phyloP scores from a whole-genome alignment of 1,140 invertebrate genomes.

The Drosophila oshimai region DNA sequence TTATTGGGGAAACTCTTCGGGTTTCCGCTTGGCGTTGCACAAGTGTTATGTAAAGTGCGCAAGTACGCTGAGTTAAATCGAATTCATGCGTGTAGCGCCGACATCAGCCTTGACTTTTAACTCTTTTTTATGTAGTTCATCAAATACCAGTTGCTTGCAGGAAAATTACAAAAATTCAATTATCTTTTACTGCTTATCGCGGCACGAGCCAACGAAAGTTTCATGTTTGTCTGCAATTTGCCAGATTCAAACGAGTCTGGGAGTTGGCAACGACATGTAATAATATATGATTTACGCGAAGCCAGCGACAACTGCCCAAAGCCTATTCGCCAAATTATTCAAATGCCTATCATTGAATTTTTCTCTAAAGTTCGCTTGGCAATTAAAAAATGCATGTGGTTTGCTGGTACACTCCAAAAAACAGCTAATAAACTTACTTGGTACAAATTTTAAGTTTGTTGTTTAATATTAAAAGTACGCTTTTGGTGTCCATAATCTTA shows the following conservation, averaged over 20 bases:
- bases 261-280: constrained; percentile 17
- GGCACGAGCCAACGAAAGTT: constrained; percentile 62
- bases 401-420: not conserved
- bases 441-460: no score
- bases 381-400: constrained; percentile 22
- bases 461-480: not conserved
- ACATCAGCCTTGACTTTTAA: constrained; percentile 53
- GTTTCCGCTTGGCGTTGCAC: constrained; percentile 57
- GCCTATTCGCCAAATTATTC: constrained; percentile 19
- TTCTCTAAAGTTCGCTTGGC: not conserved
- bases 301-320: constrained; percentile 10
- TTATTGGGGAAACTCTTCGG: constrained; percentile 29
- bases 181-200: constrained; percentile 40
- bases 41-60: constrained; percentile 53
- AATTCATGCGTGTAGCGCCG: constrained; percentile 19
- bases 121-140: constrained; percentile 53
- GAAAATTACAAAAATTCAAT: constrained; percentile 52
- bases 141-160: constrained; percentile 18
- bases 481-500: no score
- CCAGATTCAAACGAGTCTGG: constrained; percentile 29
- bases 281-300: constrained; percentile 21
- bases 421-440: not conserved
- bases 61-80: constrained; percentile 15
- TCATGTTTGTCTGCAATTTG: constrained; percentile 28
- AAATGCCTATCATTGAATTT: constrained; percentile 4